Evolutionary conservation across 2,113 vertebrate genomes (phyloP).

Genomic region (Chroicocephalus ridibundus): DNA sequence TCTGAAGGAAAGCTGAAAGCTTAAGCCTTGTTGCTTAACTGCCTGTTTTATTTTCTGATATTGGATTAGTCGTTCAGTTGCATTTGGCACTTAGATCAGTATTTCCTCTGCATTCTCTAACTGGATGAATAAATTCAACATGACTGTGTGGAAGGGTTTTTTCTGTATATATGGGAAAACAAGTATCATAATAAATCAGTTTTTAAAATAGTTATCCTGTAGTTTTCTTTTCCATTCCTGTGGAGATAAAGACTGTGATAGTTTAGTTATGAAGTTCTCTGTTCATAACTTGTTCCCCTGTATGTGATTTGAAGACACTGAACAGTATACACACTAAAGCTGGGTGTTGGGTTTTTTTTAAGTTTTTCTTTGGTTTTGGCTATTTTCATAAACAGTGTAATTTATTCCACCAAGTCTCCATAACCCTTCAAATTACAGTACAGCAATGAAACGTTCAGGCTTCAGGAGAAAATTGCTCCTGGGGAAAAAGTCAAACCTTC

Average conservation of each 20-base stretch:
- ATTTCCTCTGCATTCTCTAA: neutral
- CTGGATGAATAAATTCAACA: neutral
- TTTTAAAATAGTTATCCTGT: neutral
- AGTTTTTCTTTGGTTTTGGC: neutral
- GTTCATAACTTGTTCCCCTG: neutral
- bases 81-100: neutral
- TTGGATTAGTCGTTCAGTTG: neutral
- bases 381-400: slow-evolving; percentile 43
- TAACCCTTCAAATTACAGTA: slow-evolving; percentile 49
- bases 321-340: neutral
- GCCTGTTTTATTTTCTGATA: neutral
- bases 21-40: neutral
- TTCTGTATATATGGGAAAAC: neutral
- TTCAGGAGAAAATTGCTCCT: slow-evolving; percentile 58
- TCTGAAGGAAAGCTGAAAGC: neutral
- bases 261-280: neutral
- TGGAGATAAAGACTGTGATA: neutral
- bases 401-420: slow-evolving; percentile 34
- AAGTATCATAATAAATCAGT: neutral
- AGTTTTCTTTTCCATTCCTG: neutral
- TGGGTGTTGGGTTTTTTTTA: neutral
- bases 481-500: slow-evolving; percentile 62
- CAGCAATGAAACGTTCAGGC: slow-evolving; percentile 39
- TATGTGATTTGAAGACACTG: neutral
- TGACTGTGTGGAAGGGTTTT: neutral